Evolutionary conservation across 2,888 invertebrate species (phyloP).

Genomic region (Xestia c-nigrum): DNA sequence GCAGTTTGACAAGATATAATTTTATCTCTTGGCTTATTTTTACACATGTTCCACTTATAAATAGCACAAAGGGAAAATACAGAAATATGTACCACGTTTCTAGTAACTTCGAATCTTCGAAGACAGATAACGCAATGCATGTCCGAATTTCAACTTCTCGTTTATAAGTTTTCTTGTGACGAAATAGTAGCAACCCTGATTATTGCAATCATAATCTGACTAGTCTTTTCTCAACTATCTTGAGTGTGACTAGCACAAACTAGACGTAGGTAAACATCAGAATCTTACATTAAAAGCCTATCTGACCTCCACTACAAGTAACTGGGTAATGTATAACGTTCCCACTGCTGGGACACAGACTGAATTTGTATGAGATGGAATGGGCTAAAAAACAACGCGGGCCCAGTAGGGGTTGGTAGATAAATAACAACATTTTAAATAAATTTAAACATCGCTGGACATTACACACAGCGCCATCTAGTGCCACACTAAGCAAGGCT

Average conservation of each 20-base stretch:
- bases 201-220: background rate
- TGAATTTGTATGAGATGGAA: too few species aligned
- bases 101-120: background rate
- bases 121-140: background rate
- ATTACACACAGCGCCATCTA: too few species aligned
- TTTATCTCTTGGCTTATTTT: background rate
- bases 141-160: background rate
- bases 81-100: background rate
- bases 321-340: too few species aligned
- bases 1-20: constrained; percentile 2
- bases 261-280: background rate
- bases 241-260: background rate
- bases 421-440: too few species aligned
- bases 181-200: too few species aligned
- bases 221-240: background rate
- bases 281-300: background rate
- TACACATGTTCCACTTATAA: background rate
- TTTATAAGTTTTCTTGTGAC: too few species aligned
- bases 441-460: too few species aligned
- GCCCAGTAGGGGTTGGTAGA: too few species aligned
- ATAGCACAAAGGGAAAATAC: background rate
- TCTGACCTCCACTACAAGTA: background rate
- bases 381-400: too few species aligned
- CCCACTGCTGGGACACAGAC: too few species aligned
- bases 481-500: too few species aligned